phyloP scores from a whole-genome alignment of 2,797 vertebrate species.

The Acanthornis magna region DNA sequence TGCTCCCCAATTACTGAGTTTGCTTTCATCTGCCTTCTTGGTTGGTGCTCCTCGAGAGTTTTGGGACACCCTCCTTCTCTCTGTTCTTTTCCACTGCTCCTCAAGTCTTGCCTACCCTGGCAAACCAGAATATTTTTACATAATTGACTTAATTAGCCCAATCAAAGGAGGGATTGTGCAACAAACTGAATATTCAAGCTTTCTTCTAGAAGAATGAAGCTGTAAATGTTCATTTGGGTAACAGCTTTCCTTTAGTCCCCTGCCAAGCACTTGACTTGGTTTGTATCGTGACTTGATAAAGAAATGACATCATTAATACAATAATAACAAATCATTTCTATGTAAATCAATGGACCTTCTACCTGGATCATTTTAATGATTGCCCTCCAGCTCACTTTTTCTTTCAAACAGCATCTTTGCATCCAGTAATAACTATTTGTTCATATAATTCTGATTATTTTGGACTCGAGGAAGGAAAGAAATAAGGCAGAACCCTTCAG shows the following conservation, averaged over 20 bases:
- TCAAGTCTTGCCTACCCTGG: not conserved
- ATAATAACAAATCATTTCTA: not conserved
- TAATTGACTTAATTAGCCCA: slow-evolving; percentile 33
- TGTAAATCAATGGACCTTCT: slow-evolving; percentile 16
- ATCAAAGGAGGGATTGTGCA: not conserved
- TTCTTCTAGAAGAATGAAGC: not conserved
- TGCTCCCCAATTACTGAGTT: not conserved
- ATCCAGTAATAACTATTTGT: not conserved
- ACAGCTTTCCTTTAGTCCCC: not conserved
- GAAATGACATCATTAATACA: slow-evolving; percentile 15
- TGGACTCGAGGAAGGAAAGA: not conserved
- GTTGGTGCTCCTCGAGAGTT: not conserved
- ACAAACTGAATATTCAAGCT: not conserved
- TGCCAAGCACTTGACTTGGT: slow-evolving; percentile 17
- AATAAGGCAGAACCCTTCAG: not conserved
- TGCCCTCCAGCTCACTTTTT: not conserved
- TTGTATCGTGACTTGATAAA: slow-evolving; percentile 3
- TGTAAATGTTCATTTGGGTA: not conserved
- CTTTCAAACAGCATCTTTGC: not conserved
- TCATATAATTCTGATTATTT: not conserved
- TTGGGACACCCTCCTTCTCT: not conserved
- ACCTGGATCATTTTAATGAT: not conserved
- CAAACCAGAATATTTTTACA: not conserved
- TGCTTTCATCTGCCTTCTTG: not conserved
- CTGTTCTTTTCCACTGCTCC: not conserved